Evolutionary conservation across 2,113 vertebrate species (phyloP).

Genomic region (Setophaga kirtlandii): DNA sequence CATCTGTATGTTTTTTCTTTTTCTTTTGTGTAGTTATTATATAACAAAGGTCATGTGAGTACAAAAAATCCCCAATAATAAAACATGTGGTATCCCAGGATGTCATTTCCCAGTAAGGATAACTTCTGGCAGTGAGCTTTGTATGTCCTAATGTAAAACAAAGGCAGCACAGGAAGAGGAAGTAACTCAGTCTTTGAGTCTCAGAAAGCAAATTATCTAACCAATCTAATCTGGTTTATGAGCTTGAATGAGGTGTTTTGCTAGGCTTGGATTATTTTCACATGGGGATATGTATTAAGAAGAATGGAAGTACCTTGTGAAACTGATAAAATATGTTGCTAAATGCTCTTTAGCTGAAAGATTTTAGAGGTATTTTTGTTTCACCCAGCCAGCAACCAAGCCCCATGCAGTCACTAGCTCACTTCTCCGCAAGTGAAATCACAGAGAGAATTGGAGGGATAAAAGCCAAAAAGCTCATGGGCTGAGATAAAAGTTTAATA

Average conservation of each 20-base stretch:
- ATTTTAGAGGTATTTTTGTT: neutral
- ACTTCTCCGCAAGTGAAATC: neutral
- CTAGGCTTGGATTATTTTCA: neutral
- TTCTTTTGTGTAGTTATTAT: neutral
- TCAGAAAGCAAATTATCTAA: conserved; percentile 25
- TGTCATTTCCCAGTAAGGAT: conserved; percentile 21
- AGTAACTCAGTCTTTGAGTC: conserved; percentile 44
- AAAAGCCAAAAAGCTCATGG: neutral
- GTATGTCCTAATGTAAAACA: conserved; percentile 40
- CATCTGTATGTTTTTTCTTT: neutral
- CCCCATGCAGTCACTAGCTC: neutral
- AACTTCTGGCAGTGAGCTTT: conserved; percentile 40
- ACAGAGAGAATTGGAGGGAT: neutral
- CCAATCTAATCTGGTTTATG: conserved; percentile 23
- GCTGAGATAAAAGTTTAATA: neutral
- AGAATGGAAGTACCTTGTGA: neutral
- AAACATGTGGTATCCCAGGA: conserved; percentile 21
- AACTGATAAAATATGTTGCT: neutral
- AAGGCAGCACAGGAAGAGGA: conserved; percentile 45
- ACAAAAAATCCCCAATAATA: neutral
- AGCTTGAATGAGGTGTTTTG: neutral
- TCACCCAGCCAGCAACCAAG: neutral
- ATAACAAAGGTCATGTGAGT: neutral
- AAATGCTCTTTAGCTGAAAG: neutral
- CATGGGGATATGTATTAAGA: neutral